Conservation (phyloP, 2,888 invertebrate species). For the Andrena hattorfiana region DNA sequence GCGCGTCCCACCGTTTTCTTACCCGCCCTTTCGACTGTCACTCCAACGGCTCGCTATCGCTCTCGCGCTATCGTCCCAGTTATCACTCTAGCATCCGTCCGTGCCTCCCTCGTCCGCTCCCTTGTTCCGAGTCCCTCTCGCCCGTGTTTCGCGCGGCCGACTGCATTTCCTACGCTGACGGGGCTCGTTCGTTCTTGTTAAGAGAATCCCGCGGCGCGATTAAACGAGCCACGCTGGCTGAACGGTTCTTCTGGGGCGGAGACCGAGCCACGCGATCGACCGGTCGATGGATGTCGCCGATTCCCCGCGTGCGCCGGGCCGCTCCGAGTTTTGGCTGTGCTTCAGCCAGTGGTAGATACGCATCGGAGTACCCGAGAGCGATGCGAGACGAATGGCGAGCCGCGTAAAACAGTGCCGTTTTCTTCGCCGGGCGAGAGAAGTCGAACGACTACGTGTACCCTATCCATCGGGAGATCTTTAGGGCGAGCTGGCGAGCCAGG, state of each 20-base stretch:
- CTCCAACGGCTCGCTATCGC: constrained; percentile 54
- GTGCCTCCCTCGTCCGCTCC: constrained; percentile 4
- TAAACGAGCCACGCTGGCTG: constrained; percentile 50
- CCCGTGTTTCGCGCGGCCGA: background rate
- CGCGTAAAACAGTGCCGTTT: background rate
- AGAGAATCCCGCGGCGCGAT: constrained; percentile 58
- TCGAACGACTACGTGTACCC: constrained; percentile 24
- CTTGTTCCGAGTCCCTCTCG: constrained; percentile 1
- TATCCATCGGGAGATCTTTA: constrained; percentile 45
- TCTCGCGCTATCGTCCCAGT: constrained; percentile 55
- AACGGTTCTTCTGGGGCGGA: background rate
- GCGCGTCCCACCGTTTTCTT: constrained; percentile 10
- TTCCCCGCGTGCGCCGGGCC: no score
- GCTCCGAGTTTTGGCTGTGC: no score
- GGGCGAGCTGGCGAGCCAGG: background rate
- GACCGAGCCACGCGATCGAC: no score
- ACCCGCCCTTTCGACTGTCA: constrained; percentile 59
- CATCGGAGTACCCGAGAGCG: background rate
- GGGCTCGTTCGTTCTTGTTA: constrained; percentile 55
- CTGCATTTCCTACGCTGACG: constrained; percentile 24
- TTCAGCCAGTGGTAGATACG: no score
- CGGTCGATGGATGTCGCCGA: no score
- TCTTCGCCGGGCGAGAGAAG: background rate
- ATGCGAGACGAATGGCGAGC: background rate
- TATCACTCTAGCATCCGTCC: constrained; percentile 55